These are phyloP conservation scores for Ciconia maguari DNA, from an alignment of 2,113 vertebrate genomes.

Conservation along the genomic window DNA sequence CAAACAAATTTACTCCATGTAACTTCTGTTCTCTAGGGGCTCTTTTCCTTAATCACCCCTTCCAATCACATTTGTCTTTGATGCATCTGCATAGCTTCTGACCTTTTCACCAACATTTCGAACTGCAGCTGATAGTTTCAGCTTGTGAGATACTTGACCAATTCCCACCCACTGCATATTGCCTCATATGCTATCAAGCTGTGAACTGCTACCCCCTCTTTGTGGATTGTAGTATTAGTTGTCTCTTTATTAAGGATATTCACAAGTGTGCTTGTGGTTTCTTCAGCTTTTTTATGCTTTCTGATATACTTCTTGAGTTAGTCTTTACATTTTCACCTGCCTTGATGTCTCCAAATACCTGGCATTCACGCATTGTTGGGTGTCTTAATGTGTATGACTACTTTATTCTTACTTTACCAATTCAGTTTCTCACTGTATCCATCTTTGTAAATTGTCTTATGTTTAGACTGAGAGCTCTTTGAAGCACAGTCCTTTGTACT, in stretches of 20 bases:
- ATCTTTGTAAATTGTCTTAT: not conserved
- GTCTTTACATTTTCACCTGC: not conserved
- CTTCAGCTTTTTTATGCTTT: not conserved
- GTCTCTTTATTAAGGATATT: not conserved
- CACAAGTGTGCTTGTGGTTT: not conserved
- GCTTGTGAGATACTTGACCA: accelerated
- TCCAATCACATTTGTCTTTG: not conserved
- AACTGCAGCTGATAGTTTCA: not conserved
- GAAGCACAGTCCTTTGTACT: not conserved
- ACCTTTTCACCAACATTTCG: not conserved
- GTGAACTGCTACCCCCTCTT: not conserved
- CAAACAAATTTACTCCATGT: not conserved
- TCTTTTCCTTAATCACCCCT: not conserved
- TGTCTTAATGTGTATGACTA: not conserved
- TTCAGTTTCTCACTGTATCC: not conserved
- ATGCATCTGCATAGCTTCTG: not conserved
- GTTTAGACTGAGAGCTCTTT: not conserved
- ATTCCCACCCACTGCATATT: not conserved
- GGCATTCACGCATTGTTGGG: accelerated
- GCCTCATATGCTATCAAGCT: not conserved
- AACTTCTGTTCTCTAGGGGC: not conserved
- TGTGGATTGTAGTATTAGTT: not conserved
- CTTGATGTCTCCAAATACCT: not conserved
- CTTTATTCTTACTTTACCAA: not conserved
- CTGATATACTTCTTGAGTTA: not conserved